Conservation (phyloP, 2,888 invertebrate species). For the Andrena flavipes region DNA sequence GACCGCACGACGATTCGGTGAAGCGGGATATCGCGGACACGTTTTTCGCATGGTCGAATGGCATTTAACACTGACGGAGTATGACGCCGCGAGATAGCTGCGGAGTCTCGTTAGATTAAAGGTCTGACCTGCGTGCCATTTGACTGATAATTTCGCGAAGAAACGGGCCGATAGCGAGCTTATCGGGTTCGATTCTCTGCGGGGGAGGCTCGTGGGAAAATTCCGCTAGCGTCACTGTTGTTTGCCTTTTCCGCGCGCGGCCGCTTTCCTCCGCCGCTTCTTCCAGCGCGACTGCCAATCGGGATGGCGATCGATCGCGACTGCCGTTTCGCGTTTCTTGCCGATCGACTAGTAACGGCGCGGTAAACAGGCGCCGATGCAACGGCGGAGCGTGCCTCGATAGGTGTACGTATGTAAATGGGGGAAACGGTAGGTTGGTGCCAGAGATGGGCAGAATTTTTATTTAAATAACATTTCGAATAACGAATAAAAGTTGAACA, state of each 20-base stretch:
- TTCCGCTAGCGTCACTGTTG: slow-evolving; percentile 61
- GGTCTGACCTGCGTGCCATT: slow-evolving; percentile 65
- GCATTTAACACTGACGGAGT: slow-evolving; percentile 25
- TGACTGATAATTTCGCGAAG: slow-evolving; percentile 52
- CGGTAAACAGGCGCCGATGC: not conserved
- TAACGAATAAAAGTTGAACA: too few relatives aligned
- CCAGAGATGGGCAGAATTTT: too few relatives aligned
- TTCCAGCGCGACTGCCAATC: not conserved
- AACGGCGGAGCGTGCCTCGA: not conserved
- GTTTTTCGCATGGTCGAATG: slow-evolving; percentile 33
- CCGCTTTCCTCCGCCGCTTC: not conserved
- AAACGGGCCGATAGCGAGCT: slow-evolving; percentile 48
- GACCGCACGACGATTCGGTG: slow-evolving; percentile 1
- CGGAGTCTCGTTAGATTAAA: slow-evolving; percentile 51
- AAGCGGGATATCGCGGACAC: slow-evolving; percentile 1
- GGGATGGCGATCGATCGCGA: not conserved
- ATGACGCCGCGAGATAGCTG: slow-evolving; percentile 34
- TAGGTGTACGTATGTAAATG: not conserved
- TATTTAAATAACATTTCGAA: too few relatives aligned
- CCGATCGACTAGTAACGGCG: not conserved
- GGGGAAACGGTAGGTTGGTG: not conserved
- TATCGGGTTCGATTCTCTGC: slow-evolving; percentile 65
- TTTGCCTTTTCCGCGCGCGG: not conserved
- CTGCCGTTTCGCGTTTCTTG: not conserved
- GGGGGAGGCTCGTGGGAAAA: slow-evolving; percentile 70